A percentile compares a stretch with the other conserved stretches of the same genome.
Evolutionary conservation across 64 coral and sea anemone genomes (phyloP).

Genomic region (Stichodactyla mertensii): DNA sequence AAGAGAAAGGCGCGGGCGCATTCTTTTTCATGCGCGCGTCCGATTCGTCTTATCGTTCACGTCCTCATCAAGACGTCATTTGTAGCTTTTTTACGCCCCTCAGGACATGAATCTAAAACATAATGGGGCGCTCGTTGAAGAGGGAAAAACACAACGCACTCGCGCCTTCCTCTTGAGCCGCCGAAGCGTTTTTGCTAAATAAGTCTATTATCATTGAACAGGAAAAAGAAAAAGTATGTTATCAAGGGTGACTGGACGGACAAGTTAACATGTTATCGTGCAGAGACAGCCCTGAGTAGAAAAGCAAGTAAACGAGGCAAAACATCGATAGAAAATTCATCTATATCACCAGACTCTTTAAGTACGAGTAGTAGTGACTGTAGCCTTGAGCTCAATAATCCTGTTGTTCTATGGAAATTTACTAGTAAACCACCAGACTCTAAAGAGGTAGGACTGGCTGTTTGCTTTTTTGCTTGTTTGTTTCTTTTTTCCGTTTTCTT

Average conservation of each 20-base stretch:
- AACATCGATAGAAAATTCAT: not conserved
- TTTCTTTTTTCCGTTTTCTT: too few species aligned
- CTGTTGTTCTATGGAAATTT: slow-evolving; percentile 45
- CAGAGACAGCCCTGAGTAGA: slow-evolving; percentile 41
- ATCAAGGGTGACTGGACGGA: slow-evolving; percentile 88
- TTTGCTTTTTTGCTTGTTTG: not conserved
- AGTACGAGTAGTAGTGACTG: slow-evolving; percentile 65
- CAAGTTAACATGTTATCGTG: slow-evolving; percentile 54
- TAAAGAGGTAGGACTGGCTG: slow-evolving; percentile 37
- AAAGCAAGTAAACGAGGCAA: slow-evolving; percentile 38
- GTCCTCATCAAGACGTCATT: too few species aligned
- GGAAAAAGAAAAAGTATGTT: slow-evolving; percentile 71
- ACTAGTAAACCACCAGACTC: slow-evolving; percentile 36
- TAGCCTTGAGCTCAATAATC: slow-evolving; percentile 31
- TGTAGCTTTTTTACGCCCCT: too few species aligned
- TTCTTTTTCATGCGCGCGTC: too few species aligned
- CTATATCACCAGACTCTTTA: slow-evolving; percentile 6
- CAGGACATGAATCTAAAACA: too few species aligned
- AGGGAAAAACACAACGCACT: not conserved
- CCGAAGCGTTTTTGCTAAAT: not conserved
- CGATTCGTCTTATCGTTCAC: too few species aligned
- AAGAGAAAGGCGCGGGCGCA: too few species aligned
- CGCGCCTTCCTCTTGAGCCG: too few species aligned
- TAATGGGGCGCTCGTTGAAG: not conserved
- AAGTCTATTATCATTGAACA: not conserved